These are phyloP conservation scores for Arion vulgaris DNA, from an alignment of 1,140 invertebrate genomes.

Conservation along the genomic window DNA sequence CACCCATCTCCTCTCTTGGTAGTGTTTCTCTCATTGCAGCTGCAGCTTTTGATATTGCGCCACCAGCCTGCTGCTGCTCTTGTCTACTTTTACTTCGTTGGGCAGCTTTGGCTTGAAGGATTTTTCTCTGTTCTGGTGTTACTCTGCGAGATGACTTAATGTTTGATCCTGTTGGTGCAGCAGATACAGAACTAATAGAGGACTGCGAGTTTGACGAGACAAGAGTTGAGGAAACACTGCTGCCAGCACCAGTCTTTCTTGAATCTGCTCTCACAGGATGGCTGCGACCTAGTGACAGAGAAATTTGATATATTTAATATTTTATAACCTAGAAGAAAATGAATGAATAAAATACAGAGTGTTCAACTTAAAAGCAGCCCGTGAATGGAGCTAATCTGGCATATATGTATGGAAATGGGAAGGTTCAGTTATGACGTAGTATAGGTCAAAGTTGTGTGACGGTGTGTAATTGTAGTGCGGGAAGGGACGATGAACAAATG, in stretches of 20 bases:
- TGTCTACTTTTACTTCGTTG: slow-evolving; percentile 44
- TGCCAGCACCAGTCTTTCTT: slow-evolving; percentile 1
- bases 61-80: slow-evolving; percentile 10
- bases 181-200: slow-evolving; percentile 1
- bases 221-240: not conserved
- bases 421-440: too few relatives aligned
- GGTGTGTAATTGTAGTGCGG: too few relatives aligned
- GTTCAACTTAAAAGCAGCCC: too few relatives aligned
- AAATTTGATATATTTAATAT: too few relatives aligned
- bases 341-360: too few relatives aligned
- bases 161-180: not conserved
- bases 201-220: slow-evolving; percentile 14
- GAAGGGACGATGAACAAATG: too few relatives aligned
- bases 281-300: slow-evolving; percentile 50
- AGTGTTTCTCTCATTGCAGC: slow-evolving; percentile 11
- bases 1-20: slow-evolving; percentile 10
- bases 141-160: slow-evolving; percentile 35
- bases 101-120: slow-evolving; percentile 46
- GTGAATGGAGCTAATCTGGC: too few relatives aligned
- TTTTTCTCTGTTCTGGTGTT: slow-evolving; percentile 41
- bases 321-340: too few relatives aligned
- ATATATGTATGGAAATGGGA: too few relatives aligned
- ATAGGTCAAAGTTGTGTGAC: too few relatives aligned
- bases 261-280: slow-evolving; percentile 55
- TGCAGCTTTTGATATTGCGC: not conserved